These are phyloP conservation scores for Nothoprocta perdicaria DNA, from an alignment of 2,113 vertebrate genomes.

Conservation along the genomic window DNA sequence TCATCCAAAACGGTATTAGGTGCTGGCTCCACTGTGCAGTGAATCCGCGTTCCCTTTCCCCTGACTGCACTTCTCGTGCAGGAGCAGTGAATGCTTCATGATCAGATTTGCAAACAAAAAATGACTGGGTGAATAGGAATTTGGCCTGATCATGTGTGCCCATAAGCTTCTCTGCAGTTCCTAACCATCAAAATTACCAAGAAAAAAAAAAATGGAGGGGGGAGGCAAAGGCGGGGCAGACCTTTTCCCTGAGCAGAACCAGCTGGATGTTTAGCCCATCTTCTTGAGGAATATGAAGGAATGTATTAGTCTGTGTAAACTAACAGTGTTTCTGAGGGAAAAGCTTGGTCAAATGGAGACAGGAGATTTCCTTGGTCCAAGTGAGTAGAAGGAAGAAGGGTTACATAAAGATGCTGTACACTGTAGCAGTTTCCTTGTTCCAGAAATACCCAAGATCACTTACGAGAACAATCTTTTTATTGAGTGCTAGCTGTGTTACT, in stretches of 20 bases:
- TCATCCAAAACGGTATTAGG: neutral
- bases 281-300: neutral
- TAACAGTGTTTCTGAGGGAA: neutral
- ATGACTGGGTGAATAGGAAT: neutral
- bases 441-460: neutral
- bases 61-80: neutral
- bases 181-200: neutral
- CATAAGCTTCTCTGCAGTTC: accelerated
- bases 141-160: neutral
- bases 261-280: neutral
- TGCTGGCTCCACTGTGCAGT: neutral
- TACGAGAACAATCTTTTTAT: neutral
- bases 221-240: accelerated
- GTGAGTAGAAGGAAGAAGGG: neutral
- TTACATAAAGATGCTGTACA: accelerated
- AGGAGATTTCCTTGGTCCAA: neutral
- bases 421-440: neutral
- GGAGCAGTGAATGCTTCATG: neutral
- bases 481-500: neutral
- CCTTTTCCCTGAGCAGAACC: neutral
- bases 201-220: neutral
- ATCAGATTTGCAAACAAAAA: neutral
- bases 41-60: neutral
- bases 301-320: neutral
- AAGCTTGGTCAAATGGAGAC: neutral